These are phyloP conservation scores for Sinhomidia bicolor DNA, from an alignment of 2,888 invertebrate genomes.

Conservation along the genomic window DNA sequence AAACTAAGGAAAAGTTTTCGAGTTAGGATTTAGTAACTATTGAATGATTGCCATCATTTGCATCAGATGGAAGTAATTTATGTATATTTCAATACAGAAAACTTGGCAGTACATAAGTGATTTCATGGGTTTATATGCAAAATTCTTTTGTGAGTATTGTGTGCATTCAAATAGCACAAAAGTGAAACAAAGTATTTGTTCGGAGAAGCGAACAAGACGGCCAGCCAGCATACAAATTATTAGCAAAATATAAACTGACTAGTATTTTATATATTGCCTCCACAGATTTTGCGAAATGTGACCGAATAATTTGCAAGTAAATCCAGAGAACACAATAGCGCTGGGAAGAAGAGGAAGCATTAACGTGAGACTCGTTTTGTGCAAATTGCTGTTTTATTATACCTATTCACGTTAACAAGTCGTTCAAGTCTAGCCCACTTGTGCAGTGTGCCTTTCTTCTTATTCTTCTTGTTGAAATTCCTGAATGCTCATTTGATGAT, in stretches of 20 bases:
- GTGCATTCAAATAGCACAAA: not conserved
- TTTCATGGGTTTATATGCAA: not conserved
- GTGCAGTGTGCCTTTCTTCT: no score
- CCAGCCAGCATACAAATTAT: not conserved
- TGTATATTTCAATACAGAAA: not conserved
- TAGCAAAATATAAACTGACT: not conserved
- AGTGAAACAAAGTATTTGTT: not conserved
- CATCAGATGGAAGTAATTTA: conserved; percentile 58
- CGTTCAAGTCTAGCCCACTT: not conserved
- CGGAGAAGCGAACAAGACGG: not conserved
- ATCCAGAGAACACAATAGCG: conserved; percentile 12
- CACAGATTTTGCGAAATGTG: not conserved
- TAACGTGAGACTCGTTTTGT: not conserved
- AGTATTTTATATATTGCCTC: not conserved
- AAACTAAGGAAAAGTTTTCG: conserved; percentile 52
- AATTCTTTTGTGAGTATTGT: not conserved
- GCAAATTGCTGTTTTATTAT: conserved; percentile 13
- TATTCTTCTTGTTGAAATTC: not conserved
- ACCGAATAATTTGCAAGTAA: conserved; percentile 49
- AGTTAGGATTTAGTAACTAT: conserved; percentile 42
- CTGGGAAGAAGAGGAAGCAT: not conserved
- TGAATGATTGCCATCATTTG: conserved; percentile 69
- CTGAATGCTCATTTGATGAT: not conserved
- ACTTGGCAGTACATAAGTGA: not conserved
- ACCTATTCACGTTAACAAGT: conserved; percentile 2